Conservation (phyloP, 2,888 invertebrate genomes). For the Protodeltote pygarga region DNA sequence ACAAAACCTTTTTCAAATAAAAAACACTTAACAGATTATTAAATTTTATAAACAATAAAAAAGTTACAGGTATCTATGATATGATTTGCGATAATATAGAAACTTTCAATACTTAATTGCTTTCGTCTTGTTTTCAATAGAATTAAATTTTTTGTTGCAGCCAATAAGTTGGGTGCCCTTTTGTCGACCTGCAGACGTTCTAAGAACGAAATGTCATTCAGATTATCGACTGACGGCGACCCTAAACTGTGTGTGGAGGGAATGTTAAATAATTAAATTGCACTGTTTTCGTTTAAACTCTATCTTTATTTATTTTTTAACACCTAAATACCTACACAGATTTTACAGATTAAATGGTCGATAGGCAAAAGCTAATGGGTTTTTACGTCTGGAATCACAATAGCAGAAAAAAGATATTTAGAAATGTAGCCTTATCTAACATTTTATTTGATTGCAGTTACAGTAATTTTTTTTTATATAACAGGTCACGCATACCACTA, state of each 20-base stretch:
- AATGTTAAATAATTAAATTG: constrained; percentile 60
- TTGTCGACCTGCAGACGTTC: constrained; percentile 74
- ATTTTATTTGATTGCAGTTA: too few relatives aligned
- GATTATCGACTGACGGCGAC: constrained; percentile 70
- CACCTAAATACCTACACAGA: too few relatives aligned
- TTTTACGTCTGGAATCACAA: neutral
- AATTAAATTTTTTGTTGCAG: constrained; percentile 60
- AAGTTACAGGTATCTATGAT: constrained; percentile 16
- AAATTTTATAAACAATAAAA: constrained; percentile 9
- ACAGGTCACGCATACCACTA: too few relatives aligned
- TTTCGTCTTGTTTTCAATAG: constrained; percentile 56
- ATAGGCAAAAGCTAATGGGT: too few relatives aligned
- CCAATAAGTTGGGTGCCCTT: constrained; percentile 64
- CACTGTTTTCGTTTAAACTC: constrained; percentile 33
- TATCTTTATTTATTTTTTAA: constrained; percentile 1
- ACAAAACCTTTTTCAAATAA: too few relatives aligned
- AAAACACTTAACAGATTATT: neutral
- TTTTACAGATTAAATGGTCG: too few relatives aligned
- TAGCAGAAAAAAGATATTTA: too few relatives aligned
- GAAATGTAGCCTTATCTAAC: too few relatives aligned
- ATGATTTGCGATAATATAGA: constrained; percentile 38
- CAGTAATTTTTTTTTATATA: too few relatives aligned
- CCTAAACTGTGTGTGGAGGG: constrained; percentile 59
- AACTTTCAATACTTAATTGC: constrained; percentile 55
- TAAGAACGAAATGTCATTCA: constrained; percentile 70